These are phyloP conservation scores for Nowickia ferox DNA, from an alignment of 2,888 invertebrate genomes.

Conservation along the genomic window DNA sequence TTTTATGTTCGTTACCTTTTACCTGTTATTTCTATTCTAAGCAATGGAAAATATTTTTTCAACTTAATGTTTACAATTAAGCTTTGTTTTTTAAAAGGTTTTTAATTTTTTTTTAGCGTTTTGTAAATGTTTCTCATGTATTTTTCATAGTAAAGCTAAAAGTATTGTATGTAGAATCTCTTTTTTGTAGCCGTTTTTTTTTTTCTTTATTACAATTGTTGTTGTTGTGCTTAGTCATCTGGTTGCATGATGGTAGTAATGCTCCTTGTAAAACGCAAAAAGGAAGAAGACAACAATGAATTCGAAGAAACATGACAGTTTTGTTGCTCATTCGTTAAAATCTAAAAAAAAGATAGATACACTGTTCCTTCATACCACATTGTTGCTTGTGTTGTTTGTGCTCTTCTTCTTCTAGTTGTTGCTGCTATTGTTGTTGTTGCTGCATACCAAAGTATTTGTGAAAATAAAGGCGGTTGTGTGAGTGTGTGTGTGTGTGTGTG, in stretches of 20 bases:
- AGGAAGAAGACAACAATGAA: slow-evolving; percentile 63
- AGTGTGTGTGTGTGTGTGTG: no score
- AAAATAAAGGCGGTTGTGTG: background rate
- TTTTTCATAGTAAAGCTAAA: slow-evolving; percentile 33
- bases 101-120: slow-evolving; percentile 43
- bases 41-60: slow-evolving; percentile 22
- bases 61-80: slow-evolving; percentile 63
- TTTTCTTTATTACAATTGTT: background rate
- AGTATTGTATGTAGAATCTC: slow-evolving; percentile 5
- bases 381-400: background rate
- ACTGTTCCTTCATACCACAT: slow-evolving; percentile 35
- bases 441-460: background rate
- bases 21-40: slow-evolving; percentile 4
- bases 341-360: slow-evolving; percentile 15
- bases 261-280: slow-evolving; percentile 35
- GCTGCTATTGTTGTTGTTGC: background rate
- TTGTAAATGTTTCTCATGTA: slow-evolving; percentile 37
- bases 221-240: slow-evolving; percentile 54
- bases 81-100: slow-evolving; percentile 62
- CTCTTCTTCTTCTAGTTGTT: background rate
- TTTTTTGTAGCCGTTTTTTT: slow-evolving; percentile 21
- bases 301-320: slow-evolving; percentile 56
- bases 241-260: slow-evolving; percentile 38
- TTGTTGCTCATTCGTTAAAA: slow-evolving; percentile 59
- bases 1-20: slow-evolving; percentile 6